These are phyloP conservation scores for Leptodactylus fallax DNA, from an alignment of 2,797 vertebrate species.

Conservation along the genomic window DNA sequence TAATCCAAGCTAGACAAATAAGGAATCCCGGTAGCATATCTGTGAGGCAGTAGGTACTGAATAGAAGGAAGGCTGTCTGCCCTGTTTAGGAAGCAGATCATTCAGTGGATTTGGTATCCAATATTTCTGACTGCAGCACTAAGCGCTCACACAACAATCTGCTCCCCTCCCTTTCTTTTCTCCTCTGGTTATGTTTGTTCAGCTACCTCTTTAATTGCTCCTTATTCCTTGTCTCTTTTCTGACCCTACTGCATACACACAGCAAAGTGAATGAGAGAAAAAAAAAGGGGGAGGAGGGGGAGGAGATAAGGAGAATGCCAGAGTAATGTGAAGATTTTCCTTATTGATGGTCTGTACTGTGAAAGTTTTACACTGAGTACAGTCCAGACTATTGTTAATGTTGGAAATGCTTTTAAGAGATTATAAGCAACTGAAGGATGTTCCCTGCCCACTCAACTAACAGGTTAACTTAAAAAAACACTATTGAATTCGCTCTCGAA, in stretches of 20 bases:
- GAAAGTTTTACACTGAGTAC: conserved; percentile 22
- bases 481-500: too few species aligned
- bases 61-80: conserved; percentile 15
- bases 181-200: conserved; percentile 11
- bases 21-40: conserved; percentile 48
- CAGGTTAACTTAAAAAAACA: too few species aligned
- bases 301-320: conserved; percentile 27
- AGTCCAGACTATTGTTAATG: neutral
- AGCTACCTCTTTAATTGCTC: conserved; percentile 19
- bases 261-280: conserved; percentile 37
- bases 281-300: neutral
- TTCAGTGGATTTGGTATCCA: conserved; percentile 16
- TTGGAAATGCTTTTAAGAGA: neutral
- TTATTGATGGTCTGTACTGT: neutral
- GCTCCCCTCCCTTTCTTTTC: conserved; percentile 21
- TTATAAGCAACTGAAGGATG: neutral
- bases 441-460: neutral
- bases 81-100: conserved; percentile 40
- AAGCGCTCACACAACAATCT: conserved; percentile 24
- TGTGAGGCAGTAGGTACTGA: conserved; percentile 25
- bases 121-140: conserved; percentile 34
- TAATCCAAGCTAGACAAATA: conserved; percentile 49
- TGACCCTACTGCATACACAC: conserved; percentile 31
- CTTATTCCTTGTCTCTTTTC: conserved; percentile 18
- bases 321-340: neutral